Base-by-base conservation (phyloP, 2,888 invertebrate species). In the Heliconius ismenius region DNA sequence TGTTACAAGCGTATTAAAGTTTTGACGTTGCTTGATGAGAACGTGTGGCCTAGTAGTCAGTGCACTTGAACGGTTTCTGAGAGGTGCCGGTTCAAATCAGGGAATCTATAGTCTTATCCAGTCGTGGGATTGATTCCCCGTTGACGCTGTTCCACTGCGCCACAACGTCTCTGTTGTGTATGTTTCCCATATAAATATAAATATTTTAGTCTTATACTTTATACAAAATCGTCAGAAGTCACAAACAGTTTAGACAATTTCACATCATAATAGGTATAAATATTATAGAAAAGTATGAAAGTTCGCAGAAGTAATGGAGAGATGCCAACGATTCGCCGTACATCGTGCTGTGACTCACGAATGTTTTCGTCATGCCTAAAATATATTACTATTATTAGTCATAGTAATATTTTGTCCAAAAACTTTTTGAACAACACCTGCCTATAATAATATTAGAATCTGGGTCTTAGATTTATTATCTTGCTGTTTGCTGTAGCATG, bases 261-360 rank as follows among this genome's bases (percentile, higher is more conserved):
- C 58, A 24, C 65, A 43, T 74, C 68, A 76, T 79, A 65, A 63
- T 62, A n/a, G 10, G n/a, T 11, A 58, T 49, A 49, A 49, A 49
- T 21, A 58, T 9, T 58, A 63, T 39, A 73, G n/a, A 18, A 62
- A 73, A 72, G 75, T 39, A 73, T 76, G 65, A 68, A 70, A 80
- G 80, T 80, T 81, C 81, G 65, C 32, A 43, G 80, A 80, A 81
- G 76, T 78, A 75, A 79, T 80, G 81, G 81, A 80, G 65, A 74
- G 58, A 73, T 80, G 81, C 81, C 81, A 81, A 80, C 76, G 60
- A n/a, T 78, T 79, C 78, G 62, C 67, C 58, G 79, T 73, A 76
- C 65, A 63, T 77, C 72, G 65, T 75, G 76, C 77, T 78, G 78
- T 81, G 79, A 81, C 76, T 81, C 80, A 81, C 77, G 60, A 77